Evolutionary conservation across 2,888 invertebrate species (phyloP), one percentile per base, ranked within the genome.

Genomic region (Pogonocherus hispidulus): DNA sequence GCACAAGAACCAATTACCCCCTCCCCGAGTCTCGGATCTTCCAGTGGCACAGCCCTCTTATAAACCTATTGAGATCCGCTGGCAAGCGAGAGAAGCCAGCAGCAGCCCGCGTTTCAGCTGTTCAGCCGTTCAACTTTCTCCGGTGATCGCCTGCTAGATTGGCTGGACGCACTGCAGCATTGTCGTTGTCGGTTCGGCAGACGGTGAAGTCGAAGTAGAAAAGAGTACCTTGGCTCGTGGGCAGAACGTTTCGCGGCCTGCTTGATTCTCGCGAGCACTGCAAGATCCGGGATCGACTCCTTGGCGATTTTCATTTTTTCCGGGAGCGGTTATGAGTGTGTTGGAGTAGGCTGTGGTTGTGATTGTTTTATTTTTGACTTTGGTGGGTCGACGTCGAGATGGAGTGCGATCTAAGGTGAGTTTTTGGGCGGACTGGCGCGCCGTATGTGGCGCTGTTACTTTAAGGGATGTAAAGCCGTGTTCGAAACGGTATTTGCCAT

Each of bases 121-220:
- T 57, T 46, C 66, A 71, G 66, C 68, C 55, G 56, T 66, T 69
- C 69, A 72, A 74, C 74, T 74, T 74, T 74, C 74, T 74, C 74
- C 69, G 67, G 63, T 72, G 70, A 66, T 72, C 71, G 70, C 65
- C 74, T 66, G 68, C 66, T 70, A 67, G 55, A 65, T 66, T 54
- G 59, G 23, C 8, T 55, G 52, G 4, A 8, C 14, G 41, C 14
- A 4, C 14, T 5, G 16, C 14, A 14, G 41, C 16, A 37, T 3
- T 27, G 27, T 27, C n/a, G n/a, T 32, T 32, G 41, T 8, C 41
- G 41, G 41, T 14, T 2, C 41, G 16, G 41, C 41, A 41, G 41
- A 41, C 27, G 27, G 27, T 27, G 27, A 27, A 27, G 27, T 27
- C 16, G 19, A 4, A 19, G 19, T 3, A 47, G 63, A 32, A 56